Conservation (phyloP, 2,888 invertebrate species). For the Chrysomela aeneicollis region DNA sequence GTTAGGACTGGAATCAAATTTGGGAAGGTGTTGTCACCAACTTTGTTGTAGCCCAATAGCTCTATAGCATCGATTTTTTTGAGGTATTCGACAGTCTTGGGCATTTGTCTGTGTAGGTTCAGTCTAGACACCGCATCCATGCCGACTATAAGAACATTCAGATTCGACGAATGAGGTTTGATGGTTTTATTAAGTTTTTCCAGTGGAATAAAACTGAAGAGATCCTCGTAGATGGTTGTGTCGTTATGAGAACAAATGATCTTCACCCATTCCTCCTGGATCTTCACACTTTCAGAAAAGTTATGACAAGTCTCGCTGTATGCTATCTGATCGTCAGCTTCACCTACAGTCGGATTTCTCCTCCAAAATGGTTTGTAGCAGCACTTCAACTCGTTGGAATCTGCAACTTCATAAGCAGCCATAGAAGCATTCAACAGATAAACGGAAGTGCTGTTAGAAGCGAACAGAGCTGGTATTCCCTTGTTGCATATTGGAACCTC, state of each 20-base stretch:
- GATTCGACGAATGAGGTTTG: constrained; percentile 25
- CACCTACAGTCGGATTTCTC: constrained; percentile 61
- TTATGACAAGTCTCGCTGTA: constrained; percentile 63
- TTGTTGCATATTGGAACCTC: constrained; percentile 64
- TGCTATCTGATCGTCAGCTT: constrained; percentile 63
- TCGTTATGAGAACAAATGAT: constrained; percentile 68
- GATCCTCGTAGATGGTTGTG: constrained; percentile 70
- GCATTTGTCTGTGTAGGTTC: constrained; percentile 87
- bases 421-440: constrained; percentile 64
- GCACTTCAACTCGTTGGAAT: constrained; percentile 64
- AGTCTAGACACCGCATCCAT: constrained; percentile 86
- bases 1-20: constrained; percentile 84
- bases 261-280: constrained; percentile 72
- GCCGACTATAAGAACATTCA: constrained; percentile 82
- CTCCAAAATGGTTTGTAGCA: constrained; percentile 71
- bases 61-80: constrained; percentile 73
- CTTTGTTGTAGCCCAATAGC: constrained; percentile 89
- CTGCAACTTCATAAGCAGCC: constrained; percentile 63
- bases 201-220: constrained; percentile 70
- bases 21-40: constrained; percentile 93
- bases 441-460: constrained; percentile 68
- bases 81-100: constrained; percentile 71
- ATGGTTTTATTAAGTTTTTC: constrained; percentile 47
- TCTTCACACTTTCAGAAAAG: constrained; percentile 63
- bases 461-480: constrained; percentile 64